phyloP scores from a whole-genome alignment of 1,140 invertebrate species.

The Drosophila rhopaloa region DNA sequence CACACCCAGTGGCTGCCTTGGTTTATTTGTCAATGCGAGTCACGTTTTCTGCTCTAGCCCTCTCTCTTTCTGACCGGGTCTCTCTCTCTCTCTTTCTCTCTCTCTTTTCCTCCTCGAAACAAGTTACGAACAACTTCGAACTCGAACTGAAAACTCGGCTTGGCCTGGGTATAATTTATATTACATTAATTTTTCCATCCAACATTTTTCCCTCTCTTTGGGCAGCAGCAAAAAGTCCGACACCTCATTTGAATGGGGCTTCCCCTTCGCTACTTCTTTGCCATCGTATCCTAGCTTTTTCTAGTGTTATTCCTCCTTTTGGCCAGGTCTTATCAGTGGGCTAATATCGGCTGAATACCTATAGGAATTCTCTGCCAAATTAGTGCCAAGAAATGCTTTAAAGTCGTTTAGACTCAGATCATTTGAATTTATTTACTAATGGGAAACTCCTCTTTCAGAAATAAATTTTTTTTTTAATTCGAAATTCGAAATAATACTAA shows the following conservation, averaged over 20 bases:
- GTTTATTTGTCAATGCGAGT: constrained; percentile 81
- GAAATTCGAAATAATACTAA: no score
- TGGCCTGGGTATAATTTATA: constrained; percentile 59
- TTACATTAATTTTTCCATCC: constrained; percentile 65
- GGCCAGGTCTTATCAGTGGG: constrained; percentile 42
- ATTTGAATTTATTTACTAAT: no score
- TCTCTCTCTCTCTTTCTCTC: no score
- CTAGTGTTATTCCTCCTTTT: not conserved
- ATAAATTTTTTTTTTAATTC: no score
- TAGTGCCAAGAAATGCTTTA: not conserved
- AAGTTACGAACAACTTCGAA: constrained; percentile 52
- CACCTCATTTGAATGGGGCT: constrained; percentile 69
- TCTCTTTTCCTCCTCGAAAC: constrained; percentile 27
- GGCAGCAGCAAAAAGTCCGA: constrained; percentile 26
- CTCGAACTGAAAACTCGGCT: constrained; percentile 18
- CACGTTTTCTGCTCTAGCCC: constrained; percentile 65
- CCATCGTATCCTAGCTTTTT: not conserved
- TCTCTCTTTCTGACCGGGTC: constrained; percentile 4
- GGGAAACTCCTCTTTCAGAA: no score
- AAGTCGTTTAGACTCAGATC: no score
- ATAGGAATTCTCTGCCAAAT: not conserved
- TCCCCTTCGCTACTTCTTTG: not conserved
- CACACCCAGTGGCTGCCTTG: constrained; percentile 61
- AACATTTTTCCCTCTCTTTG: constrained; percentile 3
- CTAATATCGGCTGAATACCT: constrained; percentile 1